Conservation (phyloP, 35 echinoderm and acorn worm species). For the Lytechinus pictus region DNA sequence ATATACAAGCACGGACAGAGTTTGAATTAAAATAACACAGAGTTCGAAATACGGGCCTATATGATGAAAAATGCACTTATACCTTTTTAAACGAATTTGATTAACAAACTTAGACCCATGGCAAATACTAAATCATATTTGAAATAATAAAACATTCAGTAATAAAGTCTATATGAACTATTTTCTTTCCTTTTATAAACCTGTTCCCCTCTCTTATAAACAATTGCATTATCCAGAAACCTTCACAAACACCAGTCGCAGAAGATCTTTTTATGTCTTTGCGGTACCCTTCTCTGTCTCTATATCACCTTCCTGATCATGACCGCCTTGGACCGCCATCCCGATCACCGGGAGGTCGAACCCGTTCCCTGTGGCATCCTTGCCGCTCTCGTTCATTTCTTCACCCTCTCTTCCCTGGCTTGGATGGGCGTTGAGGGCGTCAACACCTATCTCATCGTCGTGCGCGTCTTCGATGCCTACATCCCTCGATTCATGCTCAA, state of each 20-base stretch:
- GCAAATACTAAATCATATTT: too few species aligned
- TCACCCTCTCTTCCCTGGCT: conserved; percentile 59
- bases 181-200: background rate
- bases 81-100: too few species aligned
- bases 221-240: background rate
- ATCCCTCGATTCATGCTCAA: conserved; percentile 66
- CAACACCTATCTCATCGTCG: conserved; percentile 69
- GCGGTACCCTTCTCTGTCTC: conserved; percentile 32
- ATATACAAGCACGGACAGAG: too few species aligned
- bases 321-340: conserved; percentile 12
- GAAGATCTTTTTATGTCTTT: conserved; percentile 49
- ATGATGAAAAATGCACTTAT: too few species aligned
- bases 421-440: conserved; percentile 79
- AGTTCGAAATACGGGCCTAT: too few species aligned
- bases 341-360: background rate
- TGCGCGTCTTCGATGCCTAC: conserved; percentile 69
- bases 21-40: too few species aligned
- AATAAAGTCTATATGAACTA: too few species aligned
- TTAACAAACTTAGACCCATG: too few species aligned
- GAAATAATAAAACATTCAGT: too few species aligned
- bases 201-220: background rate
- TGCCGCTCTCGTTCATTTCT: conserved; percentile 71
- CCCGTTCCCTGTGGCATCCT: conserved; percentile 40
- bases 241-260: background rate
- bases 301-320: conserved; percentile 56